Conservation (phyloP, 2,888 invertebrate genomes). For the Villa cingulata region DNA sequence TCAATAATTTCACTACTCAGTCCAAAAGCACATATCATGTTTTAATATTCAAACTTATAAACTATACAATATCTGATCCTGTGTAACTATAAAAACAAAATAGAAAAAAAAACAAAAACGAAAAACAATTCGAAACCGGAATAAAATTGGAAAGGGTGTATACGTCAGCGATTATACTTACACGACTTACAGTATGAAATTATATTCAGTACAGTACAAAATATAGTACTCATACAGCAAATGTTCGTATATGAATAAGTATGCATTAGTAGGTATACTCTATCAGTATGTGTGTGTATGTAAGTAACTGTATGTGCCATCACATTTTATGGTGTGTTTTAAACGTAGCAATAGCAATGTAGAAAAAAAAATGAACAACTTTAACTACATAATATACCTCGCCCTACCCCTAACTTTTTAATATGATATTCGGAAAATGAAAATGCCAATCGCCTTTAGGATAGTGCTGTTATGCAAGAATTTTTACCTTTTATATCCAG, state of each 20-base stretch:
- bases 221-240: no score
- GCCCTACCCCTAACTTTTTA: constrained; percentile 1
- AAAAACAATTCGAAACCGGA: no score
- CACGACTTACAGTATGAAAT: no score
- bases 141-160: neutral
- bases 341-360: no score
- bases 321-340: no score
- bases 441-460: constrained; percentile 8
- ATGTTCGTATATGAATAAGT: no score
- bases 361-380: neutral
- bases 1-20: neutral
- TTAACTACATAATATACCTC: neutral
- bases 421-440: constrained; percentile 3
- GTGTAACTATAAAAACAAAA: neutral
- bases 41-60: neutral
- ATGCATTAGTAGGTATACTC: no score
- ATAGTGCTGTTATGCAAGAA: constrained; percentile 1
- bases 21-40: neutral
- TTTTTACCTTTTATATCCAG: neutral
- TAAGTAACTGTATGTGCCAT: no score
- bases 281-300: neutral
- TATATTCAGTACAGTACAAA: no score
- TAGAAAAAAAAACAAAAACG: no score
- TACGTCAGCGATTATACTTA: neutral
- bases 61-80: neutral